Conservation (phyloP, 2,797 vertebrate genomes). For the Cryptoprocta ferox region DNA sequence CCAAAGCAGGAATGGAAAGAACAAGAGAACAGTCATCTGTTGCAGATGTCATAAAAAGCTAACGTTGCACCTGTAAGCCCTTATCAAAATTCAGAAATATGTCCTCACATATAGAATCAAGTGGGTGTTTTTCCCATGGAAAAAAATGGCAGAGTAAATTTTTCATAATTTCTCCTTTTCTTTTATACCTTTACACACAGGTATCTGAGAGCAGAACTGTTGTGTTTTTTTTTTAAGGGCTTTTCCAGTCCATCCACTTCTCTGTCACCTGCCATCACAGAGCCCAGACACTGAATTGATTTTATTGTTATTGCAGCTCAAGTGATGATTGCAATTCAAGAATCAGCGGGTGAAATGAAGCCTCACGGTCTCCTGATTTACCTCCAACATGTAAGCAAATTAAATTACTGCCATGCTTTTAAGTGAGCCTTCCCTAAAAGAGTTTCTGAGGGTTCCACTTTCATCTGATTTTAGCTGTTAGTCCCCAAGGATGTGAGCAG, state of each 20-base stretch:
- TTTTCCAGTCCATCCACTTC: not conserved
- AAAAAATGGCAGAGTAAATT: not conserved
- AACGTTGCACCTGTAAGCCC: not conserved
- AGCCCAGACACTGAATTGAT: accelerated
- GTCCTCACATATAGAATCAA: not conserved
- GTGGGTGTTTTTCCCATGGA: not conserved
- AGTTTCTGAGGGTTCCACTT: not conserved
- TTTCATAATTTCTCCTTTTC: not conserved
- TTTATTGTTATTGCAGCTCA: not conserved
- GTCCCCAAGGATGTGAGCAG: not conserved
- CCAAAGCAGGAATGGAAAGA: not conserved
- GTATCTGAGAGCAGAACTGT: not conserved
- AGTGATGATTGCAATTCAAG: not conserved
- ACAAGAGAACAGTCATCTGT: not conserved
- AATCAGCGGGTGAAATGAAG: not conserved
- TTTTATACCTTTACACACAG: not conserved
- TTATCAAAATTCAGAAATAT: not conserved
- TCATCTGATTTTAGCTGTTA: not conserved
- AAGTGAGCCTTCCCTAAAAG: not conserved
- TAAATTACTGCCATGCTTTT: not conserved
- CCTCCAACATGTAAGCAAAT: not conserved
- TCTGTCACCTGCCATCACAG: not conserved
- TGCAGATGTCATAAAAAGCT: not conserved
- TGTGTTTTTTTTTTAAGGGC: not conserved
- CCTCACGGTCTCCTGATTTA: not conserved